These are phyloP conservation scores for Diadophis punctatus DNA, from an alignment of 2,113 vertebrate genomes.

Conservation along the genomic window DNA sequence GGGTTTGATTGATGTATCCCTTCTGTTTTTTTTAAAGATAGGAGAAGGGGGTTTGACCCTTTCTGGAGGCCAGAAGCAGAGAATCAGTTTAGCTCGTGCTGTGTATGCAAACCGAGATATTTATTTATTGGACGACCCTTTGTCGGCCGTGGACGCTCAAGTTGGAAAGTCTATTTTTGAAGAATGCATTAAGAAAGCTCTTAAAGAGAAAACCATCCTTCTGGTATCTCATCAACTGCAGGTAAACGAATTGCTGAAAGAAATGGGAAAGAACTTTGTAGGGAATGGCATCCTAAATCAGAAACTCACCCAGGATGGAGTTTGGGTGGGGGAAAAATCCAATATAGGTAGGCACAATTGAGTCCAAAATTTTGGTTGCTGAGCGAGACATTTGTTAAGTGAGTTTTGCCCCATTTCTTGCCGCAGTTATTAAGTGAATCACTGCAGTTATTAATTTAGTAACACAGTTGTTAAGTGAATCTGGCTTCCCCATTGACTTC, in stretches of 20 bases:
- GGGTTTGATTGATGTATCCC: background rate
- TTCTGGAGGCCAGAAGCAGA: conserved; percentile 78
- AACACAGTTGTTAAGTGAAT: too few relatives aligned
- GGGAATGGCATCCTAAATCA: background rate
- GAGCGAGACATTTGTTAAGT: too few relatives aligned
- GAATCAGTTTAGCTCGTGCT: conserved; percentile 72
- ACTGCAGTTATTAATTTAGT: too few relatives aligned
- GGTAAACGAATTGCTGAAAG: conserved; percentile 54
- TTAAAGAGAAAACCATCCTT: conserved; percentile 70
- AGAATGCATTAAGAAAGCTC: conserved; percentile 70
- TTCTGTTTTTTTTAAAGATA: conserved; percentile 59
- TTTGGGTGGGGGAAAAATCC: background rate
- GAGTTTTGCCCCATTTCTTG: too few relatives aligned
- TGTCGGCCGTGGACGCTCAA: conserved; percentile 75
- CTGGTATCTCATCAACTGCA: conserved; percentile 78
- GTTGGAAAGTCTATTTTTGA: conserved; percentile 79
- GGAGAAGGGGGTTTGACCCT: conserved; percentile 76
- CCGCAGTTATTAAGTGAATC: too few relatives aligned
- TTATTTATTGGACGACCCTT: conserved; percentile 75
- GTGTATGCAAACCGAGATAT: conserved; percentile 75
- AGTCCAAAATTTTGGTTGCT: too few relatives aligned
- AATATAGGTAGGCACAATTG: too few relatives aligned
- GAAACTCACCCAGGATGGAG: background rate
- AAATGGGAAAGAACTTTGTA: background rate
- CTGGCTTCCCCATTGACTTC: too few relatives aligned